A percentile compares a stretch with the other conserved stretches of the same genome.
These are phyloP conservation scores for Drosophila sp. DNA, from an alignment of 1,140 invertebrate species.

Conservation along the genomic window DNA sequence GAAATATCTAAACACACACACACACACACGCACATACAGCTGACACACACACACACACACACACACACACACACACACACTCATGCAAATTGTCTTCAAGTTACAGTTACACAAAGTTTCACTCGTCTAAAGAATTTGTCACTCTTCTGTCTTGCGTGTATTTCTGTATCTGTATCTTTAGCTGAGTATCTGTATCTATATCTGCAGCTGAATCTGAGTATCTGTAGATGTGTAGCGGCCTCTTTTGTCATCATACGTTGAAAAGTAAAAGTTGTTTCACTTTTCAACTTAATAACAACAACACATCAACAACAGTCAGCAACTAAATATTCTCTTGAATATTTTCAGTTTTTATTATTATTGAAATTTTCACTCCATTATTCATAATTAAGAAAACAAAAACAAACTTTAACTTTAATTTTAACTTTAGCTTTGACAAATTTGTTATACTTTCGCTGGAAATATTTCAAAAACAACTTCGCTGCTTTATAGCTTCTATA, in stretches of 20 bases:
- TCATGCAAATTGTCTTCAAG: slow-evolving; percentile 38
- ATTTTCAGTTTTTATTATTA: slow-evolving; percentile 33
- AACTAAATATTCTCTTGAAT: slow-evolving; percentile 67
- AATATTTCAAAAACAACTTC: slow-evolving; percentile 14
- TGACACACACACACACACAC: slow-evolving; percentile 14
- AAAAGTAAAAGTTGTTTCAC: slow-evolving; percentile 81
- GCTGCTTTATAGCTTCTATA: neutral
- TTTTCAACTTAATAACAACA: slow-evolving; percentile 55
- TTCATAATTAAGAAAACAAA: slow-evolving; percentile 44
- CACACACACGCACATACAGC: slow-evolving; percentile 2
- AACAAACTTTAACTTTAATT: slow-evolving; percentile 6
- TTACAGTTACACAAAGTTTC: slow-evolving; percentile 59
- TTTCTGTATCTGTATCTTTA: slow-evolving; percentile 30
- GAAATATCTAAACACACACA: slow-evolving; percentile 37
- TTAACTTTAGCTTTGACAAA: too few relatives aligned
- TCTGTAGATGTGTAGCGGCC: slow-evolving; percentile 17
- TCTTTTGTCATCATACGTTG: slow-evolving; percentile 47
- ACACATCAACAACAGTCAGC: slow-evolving; percentile 33
- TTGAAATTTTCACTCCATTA: slow-evolving; percentile 56
- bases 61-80: slow-evolving; percentile 3
- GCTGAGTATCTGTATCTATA: slow-evolving; percentile 25
- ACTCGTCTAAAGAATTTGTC: slow-evolving; percentile 63
- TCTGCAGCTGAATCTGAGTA: slow-evolving; percentile 24
- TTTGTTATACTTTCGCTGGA: slow-evolving; percentile 45
- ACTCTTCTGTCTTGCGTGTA: slow-evolving; percentile 25